Evolutionary conservation across 2,113 vertebrate genomes (phyloP), one percentile per base, ranked within the genome.

Genomic region (Elanoides forficatus): DNA sequence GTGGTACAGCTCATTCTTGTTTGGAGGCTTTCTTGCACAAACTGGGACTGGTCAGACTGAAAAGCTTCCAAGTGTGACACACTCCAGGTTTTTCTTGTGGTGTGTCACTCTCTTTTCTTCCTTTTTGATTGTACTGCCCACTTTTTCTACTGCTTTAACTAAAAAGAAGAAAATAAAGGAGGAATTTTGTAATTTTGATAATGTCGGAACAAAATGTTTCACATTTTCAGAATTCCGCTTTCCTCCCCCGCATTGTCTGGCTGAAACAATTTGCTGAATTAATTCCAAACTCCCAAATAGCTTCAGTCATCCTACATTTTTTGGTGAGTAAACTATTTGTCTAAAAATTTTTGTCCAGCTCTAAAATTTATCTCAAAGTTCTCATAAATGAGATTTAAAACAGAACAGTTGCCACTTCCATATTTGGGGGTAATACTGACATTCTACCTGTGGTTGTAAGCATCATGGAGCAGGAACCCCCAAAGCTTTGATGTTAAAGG

Each of bases 151-250:
- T 18, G 34, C 2, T 62, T 83, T 75, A 79, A 70, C 17, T 73
- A 40, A 87, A 85, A 90, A 65, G 66, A 67, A 85, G 45, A 93
- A 91, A 95, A 82, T 80, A 71, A 85, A 85, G 42, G 70, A 82
- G 6, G 48, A 95, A 93, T 85, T 95, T 62, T 92, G 68, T 67
- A 70, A 96, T 96, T 97, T 96, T 65, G 63, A 88, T 83, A 92
- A 92, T 78, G 82, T 86, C 8, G 0, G 86, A 90, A 94, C 58
- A 88, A 81, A 95, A 95, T 73, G 95, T 90, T 97, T 95, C 81
- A 78, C 95, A 96, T 97, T 97, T 96, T 97, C 92, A 93, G 72
- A 97, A 97, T 97, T 97, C 93, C 53, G 25, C 66, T 70, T 91
- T 92, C 93, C 85, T 96, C 95, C 95, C 66, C 90, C 82, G 1